Evolutionary conservation across 35 echinoderm and acorn worm species (phyloP).

Genomic region (Apostichopus californicus): DNA sequence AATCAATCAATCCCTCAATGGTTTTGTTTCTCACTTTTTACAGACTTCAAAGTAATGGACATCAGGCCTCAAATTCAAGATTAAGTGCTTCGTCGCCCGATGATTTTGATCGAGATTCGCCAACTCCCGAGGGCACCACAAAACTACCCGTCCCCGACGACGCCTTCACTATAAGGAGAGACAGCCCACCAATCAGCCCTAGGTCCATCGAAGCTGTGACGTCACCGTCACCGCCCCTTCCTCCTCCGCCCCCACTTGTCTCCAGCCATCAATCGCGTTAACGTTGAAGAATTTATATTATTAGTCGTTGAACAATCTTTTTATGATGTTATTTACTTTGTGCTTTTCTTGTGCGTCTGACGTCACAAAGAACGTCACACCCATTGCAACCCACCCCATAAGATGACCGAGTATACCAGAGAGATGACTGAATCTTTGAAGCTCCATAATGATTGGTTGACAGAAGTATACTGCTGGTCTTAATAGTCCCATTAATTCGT

Average conservation of each 20-base stretch:
- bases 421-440: too few relatives aligned
- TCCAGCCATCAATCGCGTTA: constrained; percentile 44
- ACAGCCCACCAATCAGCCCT: constrained; percentile 42
- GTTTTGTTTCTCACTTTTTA: not conserved
- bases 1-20: not conserved
- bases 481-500: too few relatives aligned
- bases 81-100: constrained; percentile 38
- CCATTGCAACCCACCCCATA: not conserved
- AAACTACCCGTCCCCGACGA: constrained; percentile 22
- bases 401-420: too few relatives aligned
- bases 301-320: not conserved
- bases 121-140: constrained; percentile 35
- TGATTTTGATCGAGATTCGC: constrained; percentile 50
- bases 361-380: not conserved
- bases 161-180: constrained; percentile 25
- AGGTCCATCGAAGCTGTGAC: constrained; percentile 35
- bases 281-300: constrained; percentile 21
- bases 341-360: not conserved
- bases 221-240: constrained; percentile 41
- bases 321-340: not conserved
- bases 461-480: too few relatives aligned
- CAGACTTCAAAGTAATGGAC: constrained; percentile 41
- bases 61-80: constrained; percentile 40
- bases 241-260: constrained; percentile 44
- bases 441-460: too few relatives aligned